Evolutionary conservation across 2,797 vertebrate genomes (phyloP).

Genomic region (Brotogeris chrysoptera): DNA sequence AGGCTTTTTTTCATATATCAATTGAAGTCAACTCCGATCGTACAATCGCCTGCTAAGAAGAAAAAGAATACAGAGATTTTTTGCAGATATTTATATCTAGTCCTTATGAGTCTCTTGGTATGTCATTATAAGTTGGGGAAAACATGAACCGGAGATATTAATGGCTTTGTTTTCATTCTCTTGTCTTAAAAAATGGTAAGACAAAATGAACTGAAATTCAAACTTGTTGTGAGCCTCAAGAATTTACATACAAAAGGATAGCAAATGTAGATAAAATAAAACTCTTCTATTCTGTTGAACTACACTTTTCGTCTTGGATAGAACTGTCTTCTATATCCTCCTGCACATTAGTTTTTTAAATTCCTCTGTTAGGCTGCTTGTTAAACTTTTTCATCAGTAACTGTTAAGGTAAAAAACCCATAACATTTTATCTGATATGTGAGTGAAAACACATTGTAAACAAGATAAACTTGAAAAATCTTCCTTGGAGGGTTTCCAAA

Average conservation of each 20-base stretch:
- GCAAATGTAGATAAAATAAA: neutral
- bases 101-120: slow-evolving; percentile 3
- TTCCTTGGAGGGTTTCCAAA: slow-evolving; percentile 10
- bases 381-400: neutral
- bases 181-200: neutral
- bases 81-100: slow-evolving; percentile 8
- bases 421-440: neutral
- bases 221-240: neutral
- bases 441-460: slow-evolving; percentile 2
- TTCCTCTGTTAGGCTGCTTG: neutral
- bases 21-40: neutral
- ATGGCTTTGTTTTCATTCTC: slow-evolving; percentile 16
- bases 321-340: neutral
- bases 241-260: neutral
- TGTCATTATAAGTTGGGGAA: slow-evolving; percentile 3
- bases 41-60: neutral
- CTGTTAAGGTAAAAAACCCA: neutral
- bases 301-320: neutral
- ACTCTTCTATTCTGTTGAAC: neutral
- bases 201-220: neutral
- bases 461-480: slow-evolving; percentile 25
- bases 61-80: neutral
- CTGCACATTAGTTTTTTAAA: neutral
- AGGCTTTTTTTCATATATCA: neutral
- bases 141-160: slow-evolving; percentile 12